Evolutionary conservation across 1,140 invertebrate species (phyloP).

Genomic region (Lepidurus arcticus): DNA sequence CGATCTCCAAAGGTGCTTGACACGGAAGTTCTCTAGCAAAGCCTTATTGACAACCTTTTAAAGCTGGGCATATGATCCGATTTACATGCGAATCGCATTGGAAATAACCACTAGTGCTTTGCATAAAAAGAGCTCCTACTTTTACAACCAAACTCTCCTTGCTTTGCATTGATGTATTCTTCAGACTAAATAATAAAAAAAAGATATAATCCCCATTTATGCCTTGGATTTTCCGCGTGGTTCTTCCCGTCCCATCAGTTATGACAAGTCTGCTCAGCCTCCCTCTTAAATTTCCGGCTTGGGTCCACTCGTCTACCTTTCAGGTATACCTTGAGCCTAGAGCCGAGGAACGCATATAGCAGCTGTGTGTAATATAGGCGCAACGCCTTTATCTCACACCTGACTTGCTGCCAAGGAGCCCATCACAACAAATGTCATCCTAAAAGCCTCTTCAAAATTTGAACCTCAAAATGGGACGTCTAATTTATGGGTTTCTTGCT

Average conservation of each 20-base stretch:
- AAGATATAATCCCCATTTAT: too few species aligned
- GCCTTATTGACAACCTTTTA: too few species aligned
- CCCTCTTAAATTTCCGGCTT: not conserved
- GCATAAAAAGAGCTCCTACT: too few species aligned
- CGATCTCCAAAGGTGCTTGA: not conserved
- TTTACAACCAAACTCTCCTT: too few species aligned
- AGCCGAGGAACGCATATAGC: not conserved
- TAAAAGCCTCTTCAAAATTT: not conserved
- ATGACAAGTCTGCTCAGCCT: conserved; percentile 11
- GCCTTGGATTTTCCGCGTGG: not conserved
- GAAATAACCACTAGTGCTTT: too few species aligned
- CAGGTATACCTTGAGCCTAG: not conserved
- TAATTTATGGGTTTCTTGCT: not conserved
- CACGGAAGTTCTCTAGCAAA: not conserved
- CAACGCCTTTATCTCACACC: not conserved
- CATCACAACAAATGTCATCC: conserved; percentile 15
- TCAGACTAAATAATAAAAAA: too few species aligned
- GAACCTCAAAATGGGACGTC: not conserved
- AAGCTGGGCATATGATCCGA: too few species aligned
- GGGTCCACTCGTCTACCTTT: too few species aligned
- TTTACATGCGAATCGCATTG: too few species aligned
- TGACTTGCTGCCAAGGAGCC: not conserved
- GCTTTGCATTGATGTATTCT: too few species aligned
- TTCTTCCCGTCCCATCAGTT: not conserved
- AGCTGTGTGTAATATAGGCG: conserved; percentile 7